phyloP scores from a whole-genome alignment of 2,888 invertebrate genomes.

The Watsonalla cultraria region DNA sequence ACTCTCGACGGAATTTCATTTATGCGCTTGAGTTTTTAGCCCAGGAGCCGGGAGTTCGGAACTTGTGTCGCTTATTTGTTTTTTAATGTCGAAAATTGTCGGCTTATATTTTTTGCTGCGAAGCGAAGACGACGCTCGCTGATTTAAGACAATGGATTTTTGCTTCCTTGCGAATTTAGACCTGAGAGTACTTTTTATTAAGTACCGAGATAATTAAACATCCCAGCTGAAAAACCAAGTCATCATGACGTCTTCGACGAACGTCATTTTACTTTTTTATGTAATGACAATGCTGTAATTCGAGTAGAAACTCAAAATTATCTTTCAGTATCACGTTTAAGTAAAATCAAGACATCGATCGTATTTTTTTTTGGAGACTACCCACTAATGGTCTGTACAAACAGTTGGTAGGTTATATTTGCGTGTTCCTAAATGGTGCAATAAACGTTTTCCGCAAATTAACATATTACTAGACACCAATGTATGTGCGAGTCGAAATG shows the following conservation, averaged over 20 bases:
- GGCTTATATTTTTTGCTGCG: not conserved
- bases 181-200: too few relatives aligned
- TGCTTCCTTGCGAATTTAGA: not conserved
- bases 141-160: not conserved
- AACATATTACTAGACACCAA: slow-evolving; percentile 14
- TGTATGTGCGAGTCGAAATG: slow-evolving; percentile 14
- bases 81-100: not conserved
- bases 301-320: too few relatives aligned
- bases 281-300: too few relatives aligned
- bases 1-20: slow-evolving; percentile 31
- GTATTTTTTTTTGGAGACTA: too few relatives aligned
- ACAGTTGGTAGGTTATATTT: not conserved
- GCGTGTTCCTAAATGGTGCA: slow-evolving; percentile 10
- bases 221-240: too few relatives aligned
- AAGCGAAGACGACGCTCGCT: not conserved
- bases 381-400: not conserved
- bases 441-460: slow-evolving; percentile 27
- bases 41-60: slow-evolving; percentile 5
- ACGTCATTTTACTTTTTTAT: too few relatives aligned
- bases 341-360: too few relatives aligned
- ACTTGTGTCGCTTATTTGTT: not conserved
- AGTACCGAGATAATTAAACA: too few relatives aligned
- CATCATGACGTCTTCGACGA: too few relatives aligned
- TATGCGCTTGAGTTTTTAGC: slow-evolving; percentile 13
- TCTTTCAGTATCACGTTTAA: too few relatives aligned